phyloP scores from a whole-genome alignment of 64 coral and sea anemone species.

The Montipora sp. region DNA sequence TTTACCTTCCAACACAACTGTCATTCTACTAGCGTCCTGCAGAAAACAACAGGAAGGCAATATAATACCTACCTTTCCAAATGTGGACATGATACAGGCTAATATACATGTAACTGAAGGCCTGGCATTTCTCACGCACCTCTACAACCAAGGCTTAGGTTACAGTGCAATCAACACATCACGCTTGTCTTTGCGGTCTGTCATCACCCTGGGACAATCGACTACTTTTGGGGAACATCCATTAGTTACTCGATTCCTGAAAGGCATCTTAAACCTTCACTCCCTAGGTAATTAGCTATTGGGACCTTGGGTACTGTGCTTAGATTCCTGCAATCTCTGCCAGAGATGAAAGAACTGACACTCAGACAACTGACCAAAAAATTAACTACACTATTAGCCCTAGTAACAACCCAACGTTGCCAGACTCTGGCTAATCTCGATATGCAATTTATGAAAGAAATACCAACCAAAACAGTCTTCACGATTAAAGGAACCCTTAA shows the following conservation, averaged over 20 bases:
- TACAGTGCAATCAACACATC: neutral
- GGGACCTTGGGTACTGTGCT: neutral
- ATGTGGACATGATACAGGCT: neutral
- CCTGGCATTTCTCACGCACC: neutral
- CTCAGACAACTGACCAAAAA: neutral
- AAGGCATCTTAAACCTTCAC: neutral
- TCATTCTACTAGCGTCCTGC: slow-evolving; percentile 34
- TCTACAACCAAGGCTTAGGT: neutral
- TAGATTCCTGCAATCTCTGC: neutral
- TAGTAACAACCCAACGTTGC: neutral
- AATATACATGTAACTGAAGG: neutral
- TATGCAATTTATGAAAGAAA: neutral
- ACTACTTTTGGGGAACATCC: too few relatives aligned
- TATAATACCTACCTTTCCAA: neutral
- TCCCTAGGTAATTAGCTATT: neutral
- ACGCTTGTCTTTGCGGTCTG: neutral
- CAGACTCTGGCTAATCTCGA: neutral
- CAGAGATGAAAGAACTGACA: neutral
- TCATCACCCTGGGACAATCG: too few relatives aligned
- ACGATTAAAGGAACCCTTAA: neutral
- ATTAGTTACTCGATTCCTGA: neutral
- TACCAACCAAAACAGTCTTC: neutral
- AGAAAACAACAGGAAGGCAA: neutral
- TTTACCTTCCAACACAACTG: neutral
- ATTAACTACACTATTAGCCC: too few relatives aligned